phyloP scores from a whole-genome alignment of 2,888 invertebrate genomes.

The Kryphioiulus occultus region DNA sequence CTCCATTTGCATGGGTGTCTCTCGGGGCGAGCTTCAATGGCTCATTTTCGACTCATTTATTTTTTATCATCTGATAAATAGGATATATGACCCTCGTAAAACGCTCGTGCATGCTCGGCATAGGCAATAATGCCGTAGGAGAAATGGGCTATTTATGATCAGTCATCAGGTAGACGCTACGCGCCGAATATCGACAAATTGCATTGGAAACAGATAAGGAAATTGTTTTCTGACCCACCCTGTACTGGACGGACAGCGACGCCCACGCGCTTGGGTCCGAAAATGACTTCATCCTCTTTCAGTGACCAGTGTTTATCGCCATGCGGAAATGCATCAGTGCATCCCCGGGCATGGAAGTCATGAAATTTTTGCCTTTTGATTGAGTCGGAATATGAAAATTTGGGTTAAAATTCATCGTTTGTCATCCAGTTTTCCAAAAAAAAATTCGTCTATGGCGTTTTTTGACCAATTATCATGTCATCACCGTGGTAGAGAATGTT shows the following conservation, averaged over 20 bases:
- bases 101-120: not conserved
- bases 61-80: slow-evolving; percentile 40
- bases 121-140: not conserved
- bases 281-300: not conserved
- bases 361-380: no score
- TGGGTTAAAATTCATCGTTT: no score
- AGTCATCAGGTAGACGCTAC: slow-evolving; percentile 8
- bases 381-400: no score
- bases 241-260: not conserved
- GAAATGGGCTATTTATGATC: not conserved
- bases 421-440: no score
- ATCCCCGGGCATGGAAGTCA: no score
- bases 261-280: not conserved
- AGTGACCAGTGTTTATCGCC: not conserved
- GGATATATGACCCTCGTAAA: slow-evolving; percentile 39
- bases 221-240: not conserved
- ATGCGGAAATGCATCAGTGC: not conserved
- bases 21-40: slow-evolving; percentile 36
- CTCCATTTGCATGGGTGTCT: slow-evolving; percentile 39
- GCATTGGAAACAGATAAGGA: slow-evolving; percentile 9
- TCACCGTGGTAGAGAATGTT: no score
- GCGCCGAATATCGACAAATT: slow-evolving; percentile 11
- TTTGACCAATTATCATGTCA: no score
- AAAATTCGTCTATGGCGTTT: no score
- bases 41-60: slow-evolving; percentile 40